Evolutionary conservation across 2,888 invertebrate species (phyloP).

Genomic region (Ceriagrion tenellum): DNA sequence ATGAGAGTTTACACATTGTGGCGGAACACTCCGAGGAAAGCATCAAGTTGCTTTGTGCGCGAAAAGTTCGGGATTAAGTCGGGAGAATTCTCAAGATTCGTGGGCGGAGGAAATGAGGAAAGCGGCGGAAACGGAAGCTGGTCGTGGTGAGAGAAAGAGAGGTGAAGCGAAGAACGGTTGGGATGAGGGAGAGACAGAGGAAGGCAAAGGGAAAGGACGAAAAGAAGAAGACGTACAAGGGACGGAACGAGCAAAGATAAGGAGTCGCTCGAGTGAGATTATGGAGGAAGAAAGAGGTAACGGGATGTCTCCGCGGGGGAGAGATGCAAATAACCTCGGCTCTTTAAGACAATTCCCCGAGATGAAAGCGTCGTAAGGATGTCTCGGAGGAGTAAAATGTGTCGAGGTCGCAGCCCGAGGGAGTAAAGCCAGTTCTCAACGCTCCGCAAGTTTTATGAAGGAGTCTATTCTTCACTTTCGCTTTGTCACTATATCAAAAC

Average conservation of each 20-base stretch:
- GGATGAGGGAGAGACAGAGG: background rate
- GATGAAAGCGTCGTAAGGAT: background rate
- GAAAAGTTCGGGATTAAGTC: background rate
- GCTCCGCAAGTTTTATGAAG: background rate
- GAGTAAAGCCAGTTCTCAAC: background rate
- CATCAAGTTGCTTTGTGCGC: conserved; percentile 32
- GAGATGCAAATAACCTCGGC: background rate
- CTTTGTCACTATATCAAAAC: background rate
- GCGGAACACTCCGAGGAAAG: background rate
- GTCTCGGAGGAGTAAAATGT: background rate
- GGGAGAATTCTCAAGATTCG: background rate
- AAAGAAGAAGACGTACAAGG: background rate
- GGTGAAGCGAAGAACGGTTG: background rate
- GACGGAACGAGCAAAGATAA: background rate
- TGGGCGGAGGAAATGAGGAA: background rate
- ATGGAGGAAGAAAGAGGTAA: background rate
- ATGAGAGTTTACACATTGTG: background rate
- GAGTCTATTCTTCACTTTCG: background rate
- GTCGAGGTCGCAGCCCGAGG: background rate
- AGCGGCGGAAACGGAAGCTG: background rate
- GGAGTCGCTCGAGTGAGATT: background rate
- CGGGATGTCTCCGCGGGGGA: background rate
- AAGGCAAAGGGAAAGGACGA: background rate
- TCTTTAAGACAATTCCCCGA: background rate
- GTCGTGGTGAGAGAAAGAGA: background rate